Conservation (phyloP, 2,888 invertebrate species). For the Torymus aiolomorphi region DNA sequence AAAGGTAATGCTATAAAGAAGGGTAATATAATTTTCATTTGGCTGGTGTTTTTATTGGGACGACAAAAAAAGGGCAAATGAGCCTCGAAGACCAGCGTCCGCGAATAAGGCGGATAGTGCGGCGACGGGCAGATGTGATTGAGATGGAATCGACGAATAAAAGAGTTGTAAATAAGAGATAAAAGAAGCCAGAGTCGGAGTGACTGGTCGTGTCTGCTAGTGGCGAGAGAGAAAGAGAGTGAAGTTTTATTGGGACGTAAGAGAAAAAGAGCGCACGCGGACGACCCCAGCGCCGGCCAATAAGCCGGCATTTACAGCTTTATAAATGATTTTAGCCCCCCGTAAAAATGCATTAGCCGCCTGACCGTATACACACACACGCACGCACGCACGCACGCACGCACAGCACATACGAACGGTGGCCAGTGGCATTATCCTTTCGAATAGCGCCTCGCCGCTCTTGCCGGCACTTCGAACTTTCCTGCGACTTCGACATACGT, state of each 20-base stretch:
- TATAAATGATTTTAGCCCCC: slow-evolving; percentile 75
- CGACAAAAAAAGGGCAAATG: too few relatives aligned
- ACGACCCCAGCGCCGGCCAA: slow-evolving; percentile 62
- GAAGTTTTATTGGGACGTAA: slow-evolving; percentile 72
- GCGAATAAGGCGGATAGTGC: slow-evolving; percentile 11
- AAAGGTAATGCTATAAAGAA: too few relatives aligned
- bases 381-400: slow-evolving; percentile 10
- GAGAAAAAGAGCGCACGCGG: slow-evolving; percentile 43
- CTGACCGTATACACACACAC: background rate
- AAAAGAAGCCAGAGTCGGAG: slow-evolving; percentile 63
- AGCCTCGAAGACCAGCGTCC: background rate
- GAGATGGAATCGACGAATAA: slow-evolving; percentile 76
- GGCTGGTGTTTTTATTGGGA: too few relatives aligned
- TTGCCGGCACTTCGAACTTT: background rate
- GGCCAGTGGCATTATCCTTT: slow-evolving; percentile 3
- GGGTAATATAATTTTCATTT: too few relatives aligned
- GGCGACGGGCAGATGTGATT: slow-evolving; percentile 68
- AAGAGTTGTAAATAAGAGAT: slow-evolving; percentile 74
- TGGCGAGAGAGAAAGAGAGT: slow-evolving; percentile 71
- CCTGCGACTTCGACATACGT: slow-evolving; percentile 12
- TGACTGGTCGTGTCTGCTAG: slow-evolving; percentile 73
- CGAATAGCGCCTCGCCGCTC: background rate
- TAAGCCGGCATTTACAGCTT: slow-evolving; percentile 74
- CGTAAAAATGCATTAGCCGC: slow-evolving; percentile 73
- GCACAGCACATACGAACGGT: slow-evolving; percentile 2